A percentile compares a stretch with the other conserved stretches of the same genome.
Evolutionary conservation across 2,797 vertebrate species (phyloP).

Genomic region (Alca torda): DNA sequence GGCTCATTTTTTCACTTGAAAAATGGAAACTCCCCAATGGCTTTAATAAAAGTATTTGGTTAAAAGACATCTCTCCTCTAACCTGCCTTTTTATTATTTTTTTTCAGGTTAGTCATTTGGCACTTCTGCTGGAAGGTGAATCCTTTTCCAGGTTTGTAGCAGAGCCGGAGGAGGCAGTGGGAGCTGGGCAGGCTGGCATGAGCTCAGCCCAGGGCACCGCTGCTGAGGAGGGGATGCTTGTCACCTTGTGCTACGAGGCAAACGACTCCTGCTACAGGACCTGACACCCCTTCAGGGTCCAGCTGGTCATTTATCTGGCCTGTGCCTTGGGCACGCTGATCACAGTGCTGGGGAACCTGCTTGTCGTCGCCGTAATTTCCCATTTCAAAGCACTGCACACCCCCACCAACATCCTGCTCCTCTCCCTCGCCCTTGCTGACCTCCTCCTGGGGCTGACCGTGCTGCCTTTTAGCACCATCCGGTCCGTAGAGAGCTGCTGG

Average conservation of each 20-base stretch:
- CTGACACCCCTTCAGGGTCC: conserved; percentile 15
- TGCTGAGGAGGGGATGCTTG: not conserved
- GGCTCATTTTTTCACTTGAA: not conserved
- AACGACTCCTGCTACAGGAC: conserved; percentile 63
- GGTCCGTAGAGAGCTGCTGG: conserved; percentile 72
- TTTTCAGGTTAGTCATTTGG: not conserved
- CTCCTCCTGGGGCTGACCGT: conserved; percentile 67
- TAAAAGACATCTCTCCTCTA: not conserved
- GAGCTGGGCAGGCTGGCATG: not conserved
- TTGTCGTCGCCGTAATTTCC: conserved; percentile 59
- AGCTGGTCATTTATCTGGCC: conserved; percentile 48
- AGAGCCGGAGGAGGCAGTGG: not conserved
- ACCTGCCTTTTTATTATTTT: not conserved
- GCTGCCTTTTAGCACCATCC: conserved; percentile 66
- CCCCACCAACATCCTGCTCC: conserved; percentile 65
- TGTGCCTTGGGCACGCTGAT: conserved; percentile 53
- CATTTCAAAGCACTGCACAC: conserved; percentile 67
- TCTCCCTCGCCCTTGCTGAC: conserved; percentile 72
- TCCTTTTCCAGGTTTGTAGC: not conserved
- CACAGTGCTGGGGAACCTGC: conserved; percentile 67
- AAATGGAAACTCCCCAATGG: not conserved
- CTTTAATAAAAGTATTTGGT: not conserved
- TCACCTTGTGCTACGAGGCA: conserved; percentile 12
- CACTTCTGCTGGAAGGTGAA: not conserved
- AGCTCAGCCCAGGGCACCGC: not conserved